Conservation (phyloP, 2,113 vertebrate species). For the Microtus montanus region DNA sequence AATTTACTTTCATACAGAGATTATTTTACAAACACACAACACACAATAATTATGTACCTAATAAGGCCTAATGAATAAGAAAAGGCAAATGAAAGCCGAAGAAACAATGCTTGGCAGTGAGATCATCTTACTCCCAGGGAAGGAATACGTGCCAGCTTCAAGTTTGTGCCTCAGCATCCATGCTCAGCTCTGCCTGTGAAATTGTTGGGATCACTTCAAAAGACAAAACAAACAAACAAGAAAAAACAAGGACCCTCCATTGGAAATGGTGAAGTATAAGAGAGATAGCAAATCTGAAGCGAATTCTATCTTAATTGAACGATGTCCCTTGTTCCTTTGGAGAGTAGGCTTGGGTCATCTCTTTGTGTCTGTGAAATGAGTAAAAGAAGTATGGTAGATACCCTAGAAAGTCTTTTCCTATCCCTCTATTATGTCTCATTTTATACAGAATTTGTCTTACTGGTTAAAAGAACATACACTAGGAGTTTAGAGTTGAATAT, state of each 20-base stretch:
- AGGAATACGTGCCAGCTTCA: not conserved
- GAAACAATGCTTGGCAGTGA: not conserved
- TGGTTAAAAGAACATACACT: not conserved
- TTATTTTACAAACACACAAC: conserved; percentile 20
- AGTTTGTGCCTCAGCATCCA: not conserved
- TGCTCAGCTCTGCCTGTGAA: not conserved
- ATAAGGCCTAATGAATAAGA: conserved; percentile 15
- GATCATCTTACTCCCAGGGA: not conserved
- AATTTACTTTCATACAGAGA: conserved; percentile 38
- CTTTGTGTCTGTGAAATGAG: not conserved
- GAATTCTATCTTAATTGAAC: not conserved
- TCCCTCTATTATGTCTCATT: not conserved
- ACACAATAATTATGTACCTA: conserved; percentile 9
- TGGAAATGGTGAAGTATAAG: not conserved
- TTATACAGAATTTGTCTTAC: not conserved
- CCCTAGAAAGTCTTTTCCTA: not conserved
- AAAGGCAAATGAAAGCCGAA: not conserved
- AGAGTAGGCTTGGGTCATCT: not conserved
- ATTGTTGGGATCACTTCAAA: not conserved
- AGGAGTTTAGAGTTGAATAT: not conserved
- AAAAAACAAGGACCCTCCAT: not conserved
- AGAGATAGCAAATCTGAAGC: not conserved
- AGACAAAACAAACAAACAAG: not conserved
- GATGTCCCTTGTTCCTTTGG: not conserved
- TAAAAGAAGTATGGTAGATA: not conserved